Percentiles rank a stretch among this genome's conserved stretches.
These are phyloP conservation scores for Drosophila micromelanica DNA, from an alignment of 1,140 invertebrate genomes.

Conservation along the genomic window DNA sequence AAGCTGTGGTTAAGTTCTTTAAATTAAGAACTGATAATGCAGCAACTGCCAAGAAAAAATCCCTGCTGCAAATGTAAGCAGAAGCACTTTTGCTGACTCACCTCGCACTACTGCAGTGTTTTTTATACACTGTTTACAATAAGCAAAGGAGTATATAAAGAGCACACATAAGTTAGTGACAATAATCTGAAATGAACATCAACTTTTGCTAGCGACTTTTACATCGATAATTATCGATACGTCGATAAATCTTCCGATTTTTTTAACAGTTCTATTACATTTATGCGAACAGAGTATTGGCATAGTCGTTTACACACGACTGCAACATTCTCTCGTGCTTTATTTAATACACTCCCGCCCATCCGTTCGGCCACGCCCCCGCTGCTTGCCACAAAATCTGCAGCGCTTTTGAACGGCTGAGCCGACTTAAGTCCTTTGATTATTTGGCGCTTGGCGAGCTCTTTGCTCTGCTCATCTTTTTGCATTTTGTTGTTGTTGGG, in stretches of 20 bases:
- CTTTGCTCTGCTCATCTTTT: conserved; percentile 27
- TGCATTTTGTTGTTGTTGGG: conserved; percentile 28
- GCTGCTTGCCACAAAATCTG: conserved; percentile 29
- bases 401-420: conserved; percentile 52
- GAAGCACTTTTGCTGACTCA: not conserved
- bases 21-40: conserved; percentile 6
- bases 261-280: no score
- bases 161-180: no score
- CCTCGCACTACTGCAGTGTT: not conserved
- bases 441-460: conserved; percentile 50
- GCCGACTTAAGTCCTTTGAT: conserved; percentile 74
- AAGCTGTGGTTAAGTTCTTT: not conserved
- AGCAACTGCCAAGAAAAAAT: conserved; percentile 2
- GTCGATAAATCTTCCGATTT: no score
- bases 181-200: no score
- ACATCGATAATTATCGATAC: no score
- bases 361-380: not conserved
- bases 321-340: not conserved
- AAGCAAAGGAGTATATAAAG: no score
- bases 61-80: no score
- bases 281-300: not conserved
- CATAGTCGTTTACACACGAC: not conserved
- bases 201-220: no score
- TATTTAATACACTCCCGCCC: conserved; percentile 11
- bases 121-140: not conserved